Conservation (phyloP, 2,113 vertebrate species). For the Rhinopomastus cyanomelas region DNA sequence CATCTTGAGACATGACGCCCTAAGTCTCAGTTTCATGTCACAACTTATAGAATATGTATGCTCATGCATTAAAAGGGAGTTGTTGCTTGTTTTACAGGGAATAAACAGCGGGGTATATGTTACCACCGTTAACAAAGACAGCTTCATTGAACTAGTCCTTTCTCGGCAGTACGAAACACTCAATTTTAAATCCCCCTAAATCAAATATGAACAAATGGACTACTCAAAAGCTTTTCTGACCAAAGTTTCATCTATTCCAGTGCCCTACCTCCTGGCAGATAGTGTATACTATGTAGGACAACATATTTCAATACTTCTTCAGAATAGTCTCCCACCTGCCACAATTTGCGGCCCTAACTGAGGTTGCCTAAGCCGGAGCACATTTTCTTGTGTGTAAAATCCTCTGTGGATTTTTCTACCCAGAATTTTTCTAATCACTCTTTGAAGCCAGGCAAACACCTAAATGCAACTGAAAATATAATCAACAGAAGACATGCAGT, state of each 20-base stretch:
- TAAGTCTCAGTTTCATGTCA: not conserved
- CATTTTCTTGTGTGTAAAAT: not conserved
- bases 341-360: not conserved
- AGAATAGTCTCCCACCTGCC: not conserved
- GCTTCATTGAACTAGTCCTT: not conserved
- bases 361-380: not conserved
- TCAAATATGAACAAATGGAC: not conserved
- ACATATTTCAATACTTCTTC: not conserved
- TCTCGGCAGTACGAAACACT: not conserved
- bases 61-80: not conserved
- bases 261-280: not conserved
- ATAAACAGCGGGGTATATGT: not conserved
- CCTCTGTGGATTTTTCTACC: not conserved
- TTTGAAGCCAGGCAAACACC: not conserved
- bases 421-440: not conserved
- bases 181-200: not conserved
- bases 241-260: not conserved
- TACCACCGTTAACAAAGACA: not conserved
- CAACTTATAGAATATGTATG: not conserved
- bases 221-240: not conserved
- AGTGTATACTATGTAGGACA: not conserved
- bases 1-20: not conserved
- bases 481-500: not conserved
- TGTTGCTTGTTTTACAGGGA: not conserved
- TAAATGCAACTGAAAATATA: not conserved